Base-by-base conservation (phyloP, 2,797 vertebrate genomes). In the Cyclura pinguis region DNA sequence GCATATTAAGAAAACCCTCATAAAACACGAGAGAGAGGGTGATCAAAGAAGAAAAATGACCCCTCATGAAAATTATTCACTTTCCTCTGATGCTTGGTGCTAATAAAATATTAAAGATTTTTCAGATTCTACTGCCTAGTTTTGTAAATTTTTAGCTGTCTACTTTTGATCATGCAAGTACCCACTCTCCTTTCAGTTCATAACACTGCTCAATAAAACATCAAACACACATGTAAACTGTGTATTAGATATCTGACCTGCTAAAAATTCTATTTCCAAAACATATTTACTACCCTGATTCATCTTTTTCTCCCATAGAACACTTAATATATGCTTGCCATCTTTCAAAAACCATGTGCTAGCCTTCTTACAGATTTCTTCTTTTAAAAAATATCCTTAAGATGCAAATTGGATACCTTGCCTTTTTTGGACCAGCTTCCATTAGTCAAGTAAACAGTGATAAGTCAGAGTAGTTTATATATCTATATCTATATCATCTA, bases 91-190 rank as follows among this genome's bases (percentile, higher is more conserved):
- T 76, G 85, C 42, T n/a, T 52, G 47, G 42, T 85, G 47, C 72
- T 85, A 85, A 35, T 85, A 85, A 85, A 85, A 73, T 55, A 85
- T 85, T 85, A 73, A 85, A 85, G 55, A 32, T 73, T 57, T 57
- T 74, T 84, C 27, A 32, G 42, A 85, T 20, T 73, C 67, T 74
- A 74, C 38, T n/a, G 16, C 3, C 72, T 35, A 73, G 84, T 73
- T 73, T 73, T 85, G 47, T 74, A 74, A 38, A 84, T 64, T 62
- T 64, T 84, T 47, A 84, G 82, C 12, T 8, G 38, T 64, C 35
- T 84, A 84, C 69, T 57, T 86, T 59, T 86, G 72, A 86, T 86
- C 10, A 84, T 86, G 20, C 32, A 85, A 50, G 47, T 29, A 74
- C 12, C 27, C 14, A 3, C 47, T 38, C n/a, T 73, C 84, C n/a